Evolutionary conservation across 1,140 invertebrate genomes (phyloP).

Genomic region (Frieseomelitta varia): DNA sequence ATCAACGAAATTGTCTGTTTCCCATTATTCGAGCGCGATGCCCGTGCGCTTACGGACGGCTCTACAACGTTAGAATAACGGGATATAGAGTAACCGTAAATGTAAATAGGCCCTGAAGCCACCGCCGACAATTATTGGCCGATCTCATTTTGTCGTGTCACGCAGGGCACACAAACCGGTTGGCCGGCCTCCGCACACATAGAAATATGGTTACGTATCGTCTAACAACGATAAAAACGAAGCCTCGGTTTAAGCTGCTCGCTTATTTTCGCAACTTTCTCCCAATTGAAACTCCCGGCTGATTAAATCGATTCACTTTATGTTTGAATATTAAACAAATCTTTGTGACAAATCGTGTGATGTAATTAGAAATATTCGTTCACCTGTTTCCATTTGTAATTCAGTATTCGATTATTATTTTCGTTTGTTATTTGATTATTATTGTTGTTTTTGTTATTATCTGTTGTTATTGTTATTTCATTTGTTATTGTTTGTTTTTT

Average conservation of each 20-base stretch:
- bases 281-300: not conserved
- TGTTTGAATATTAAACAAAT: no score
- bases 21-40: slow-evolving; percentile 32
- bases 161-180: slow-evolving; percentile 9
- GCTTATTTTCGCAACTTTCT: not conserved
- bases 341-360: no score
- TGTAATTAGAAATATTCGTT: no score
- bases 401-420: no score
- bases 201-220: not conserved
- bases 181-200: not conserved
- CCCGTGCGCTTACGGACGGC: not conserved
- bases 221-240: not conserved
- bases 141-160: slow-evolving; percentile 49
- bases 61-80: slow-evolving; percentile 25
- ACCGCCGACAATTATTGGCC: slow-evolving; percentile 37
- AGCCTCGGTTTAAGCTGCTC: not conserved
- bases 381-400: no score
- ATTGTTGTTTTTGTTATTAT: no score
- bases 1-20: slow-evolving; percentile 50
- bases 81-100: slow-evolving; percentile 29
- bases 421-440: no score
- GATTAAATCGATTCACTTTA: not conserved
- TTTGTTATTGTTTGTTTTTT: no score
- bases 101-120: slow-evolving; percentile 34
- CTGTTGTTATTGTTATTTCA: no score